A percentile compares a stretch with the other conserved stretches of the same genome.
Evolutionary conservation across 2,113 vertebrate species (phyloP).

Genomic region (Gnathonemus echidnorhynchus): DNA sequence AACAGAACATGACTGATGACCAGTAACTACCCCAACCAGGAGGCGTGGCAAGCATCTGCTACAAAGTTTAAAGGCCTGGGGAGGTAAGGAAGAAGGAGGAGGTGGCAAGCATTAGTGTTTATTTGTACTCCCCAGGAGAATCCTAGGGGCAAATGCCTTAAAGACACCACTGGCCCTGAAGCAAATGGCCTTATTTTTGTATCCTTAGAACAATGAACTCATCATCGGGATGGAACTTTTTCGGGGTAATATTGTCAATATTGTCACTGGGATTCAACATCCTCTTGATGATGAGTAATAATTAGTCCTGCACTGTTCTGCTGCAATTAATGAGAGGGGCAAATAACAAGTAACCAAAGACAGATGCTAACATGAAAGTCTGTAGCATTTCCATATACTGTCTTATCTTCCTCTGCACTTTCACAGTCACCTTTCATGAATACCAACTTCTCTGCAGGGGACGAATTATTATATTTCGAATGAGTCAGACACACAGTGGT

Average conservation of each 20-base stretch:
- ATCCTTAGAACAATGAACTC: not conserved
- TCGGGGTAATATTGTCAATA: not conserved
- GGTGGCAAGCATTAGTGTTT: not conserved
- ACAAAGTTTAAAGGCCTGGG: not conserved
- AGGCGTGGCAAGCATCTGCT: not conserved
- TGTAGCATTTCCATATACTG: not conserved
- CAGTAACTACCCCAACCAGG: not conserved
- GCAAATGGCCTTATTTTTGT: not conserved
- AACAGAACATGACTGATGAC: not conserved
- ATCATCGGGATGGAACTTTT: not conserved
- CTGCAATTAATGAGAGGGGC: not conserved
- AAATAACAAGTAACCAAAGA: not conserved
- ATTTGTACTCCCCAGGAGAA: not conserved
- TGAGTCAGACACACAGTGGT: not conserved
- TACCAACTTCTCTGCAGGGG: not conserved
- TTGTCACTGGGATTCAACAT: not conserved
- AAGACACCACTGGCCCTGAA: not conserved
- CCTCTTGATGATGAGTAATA: not conserved
- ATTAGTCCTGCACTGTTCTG: not conserved
- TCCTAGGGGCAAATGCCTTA: not conserved
- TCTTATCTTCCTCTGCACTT: not conserved
- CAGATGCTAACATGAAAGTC: not conserved
- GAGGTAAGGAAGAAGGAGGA: not conserved
- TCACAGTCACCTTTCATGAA: not conserved
- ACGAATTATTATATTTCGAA: not conserved